These are phyloP conservation scores for Bucco capensis DNA, from an alignment of 2,113 vertebrate species.

Conservation along the genomic window DNA sequence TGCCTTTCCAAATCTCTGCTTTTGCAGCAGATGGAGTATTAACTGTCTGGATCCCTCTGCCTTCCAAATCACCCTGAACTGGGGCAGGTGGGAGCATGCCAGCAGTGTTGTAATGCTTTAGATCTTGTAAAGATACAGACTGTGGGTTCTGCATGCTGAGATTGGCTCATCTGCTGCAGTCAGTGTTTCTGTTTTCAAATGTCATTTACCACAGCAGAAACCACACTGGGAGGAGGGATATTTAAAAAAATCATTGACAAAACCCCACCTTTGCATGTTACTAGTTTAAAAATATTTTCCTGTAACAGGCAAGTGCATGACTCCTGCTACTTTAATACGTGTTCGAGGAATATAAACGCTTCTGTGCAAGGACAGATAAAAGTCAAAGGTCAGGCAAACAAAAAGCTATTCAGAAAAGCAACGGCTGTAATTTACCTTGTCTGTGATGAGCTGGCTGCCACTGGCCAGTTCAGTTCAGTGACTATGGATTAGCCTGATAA, in stretches of 20 bases:
- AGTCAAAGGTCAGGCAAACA: background rate
- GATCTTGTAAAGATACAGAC: slow-evolving; percentile 25
- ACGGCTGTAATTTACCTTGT: background rate
- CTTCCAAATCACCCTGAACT: background rate
- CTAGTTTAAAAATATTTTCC: background rate
- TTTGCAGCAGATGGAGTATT: background rate
- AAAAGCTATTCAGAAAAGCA: background rate
- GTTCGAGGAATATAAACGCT: background rate
- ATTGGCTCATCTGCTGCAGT: slow-evolving; percentile 4
- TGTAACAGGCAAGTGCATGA: background rate
- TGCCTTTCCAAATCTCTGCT: background rate
- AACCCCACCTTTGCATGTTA: background rate
- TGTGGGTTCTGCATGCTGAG: slow-evolving; percentile 24
- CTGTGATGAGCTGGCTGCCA: background rate
- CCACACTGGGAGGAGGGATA: background rate
- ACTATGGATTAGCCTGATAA: background rate
- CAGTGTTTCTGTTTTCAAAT: background rate
- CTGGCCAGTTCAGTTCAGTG: background rate
- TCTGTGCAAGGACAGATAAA: background rate
- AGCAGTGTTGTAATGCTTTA: background rate
- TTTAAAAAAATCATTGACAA: background rate
- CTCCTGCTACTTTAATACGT: background rate
- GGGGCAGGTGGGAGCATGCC: background rate
- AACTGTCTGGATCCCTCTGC: background rate
- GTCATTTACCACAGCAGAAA: slow-evolving; percentile 34